These are phyloP conservation scores for Trematomus loennbergii DNA, from an alignment of 2,113 vertebrate genomes.

Conservation along the genomic window DNA sequence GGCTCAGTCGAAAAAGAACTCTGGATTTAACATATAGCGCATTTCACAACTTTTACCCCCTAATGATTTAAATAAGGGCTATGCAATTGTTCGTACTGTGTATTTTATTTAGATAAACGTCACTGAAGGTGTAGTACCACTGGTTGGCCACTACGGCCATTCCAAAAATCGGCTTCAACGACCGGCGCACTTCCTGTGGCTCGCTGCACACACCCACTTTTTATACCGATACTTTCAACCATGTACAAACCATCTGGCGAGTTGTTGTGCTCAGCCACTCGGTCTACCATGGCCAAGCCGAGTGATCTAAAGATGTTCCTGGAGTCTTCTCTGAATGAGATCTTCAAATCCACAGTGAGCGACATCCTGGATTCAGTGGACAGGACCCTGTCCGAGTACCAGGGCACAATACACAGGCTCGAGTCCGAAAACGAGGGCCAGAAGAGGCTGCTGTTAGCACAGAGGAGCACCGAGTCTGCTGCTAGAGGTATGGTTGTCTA, in stretches of 20 bases:
- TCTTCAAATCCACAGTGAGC: constrained; percentile 81
- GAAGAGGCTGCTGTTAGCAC: constrained; percentile 66
- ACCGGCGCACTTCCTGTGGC: no score
- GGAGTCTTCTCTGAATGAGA: constrained; percentile 81
- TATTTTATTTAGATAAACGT: no score
- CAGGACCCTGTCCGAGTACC: constrained; percentile 78
- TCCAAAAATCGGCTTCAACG: no score
- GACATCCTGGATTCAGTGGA: constrained; percentile 84
- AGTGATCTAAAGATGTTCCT: constrained; percentile 76
- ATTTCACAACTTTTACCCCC: no score
- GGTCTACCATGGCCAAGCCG: constrained; percentile 66
- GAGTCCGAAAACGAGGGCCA: constrained; percentile 81
- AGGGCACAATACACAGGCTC: constrained; percentile 74
- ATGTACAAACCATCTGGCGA: background rate
- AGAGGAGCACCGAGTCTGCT: constrained; percentile 41
- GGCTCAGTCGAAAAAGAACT: no score
- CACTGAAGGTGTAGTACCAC: no score
- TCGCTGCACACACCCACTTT: constrained; percentile 29
- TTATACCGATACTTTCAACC: constrained; percentile 4
- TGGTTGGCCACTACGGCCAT: no score
- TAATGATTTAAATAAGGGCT: no score
- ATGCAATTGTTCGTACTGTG: no score
- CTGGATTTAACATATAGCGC: no score
- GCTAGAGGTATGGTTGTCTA: constrained; percentile 39
- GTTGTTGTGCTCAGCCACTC: background rate